Evolutionary conservation across 2,797 vertebrate genomes (phyloP).

Genomic region (Alouatta caraya): DNA sequence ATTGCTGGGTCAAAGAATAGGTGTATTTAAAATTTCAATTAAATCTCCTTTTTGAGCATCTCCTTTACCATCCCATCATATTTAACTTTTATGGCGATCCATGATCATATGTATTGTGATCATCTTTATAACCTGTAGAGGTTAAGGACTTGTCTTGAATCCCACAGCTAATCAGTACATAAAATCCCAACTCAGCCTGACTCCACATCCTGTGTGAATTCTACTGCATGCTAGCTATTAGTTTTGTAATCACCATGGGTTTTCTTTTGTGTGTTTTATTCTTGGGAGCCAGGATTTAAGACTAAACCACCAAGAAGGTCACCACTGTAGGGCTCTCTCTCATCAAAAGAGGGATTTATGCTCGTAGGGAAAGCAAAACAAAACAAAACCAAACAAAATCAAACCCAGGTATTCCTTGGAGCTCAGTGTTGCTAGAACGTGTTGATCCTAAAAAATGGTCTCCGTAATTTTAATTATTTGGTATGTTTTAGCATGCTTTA

Average conservation of each 20-base stretch:
- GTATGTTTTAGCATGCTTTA: neutral
- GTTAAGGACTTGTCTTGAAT: neutral
- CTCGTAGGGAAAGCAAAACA: neutral
- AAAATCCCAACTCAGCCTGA: neutral
- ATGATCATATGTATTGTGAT: neutral
- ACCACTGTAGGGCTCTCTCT: neutral
- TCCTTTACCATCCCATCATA: neutral
- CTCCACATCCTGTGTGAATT: neutral
- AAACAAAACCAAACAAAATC: neutral
- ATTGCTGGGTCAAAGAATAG: neutral
- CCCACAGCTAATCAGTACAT: neutral
- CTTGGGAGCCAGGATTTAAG: slow-evolving; percentile 4
- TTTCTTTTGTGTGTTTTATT: neutral
- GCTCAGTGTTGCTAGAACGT: neutral
- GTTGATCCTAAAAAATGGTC: neutral
- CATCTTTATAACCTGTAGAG: neutral
- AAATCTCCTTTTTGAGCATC: neutral
- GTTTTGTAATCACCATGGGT: neutral
- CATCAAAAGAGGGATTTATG: neutral
- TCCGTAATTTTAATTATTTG: neutral
- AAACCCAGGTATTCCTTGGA: neutral
- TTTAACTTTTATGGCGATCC: neutral
- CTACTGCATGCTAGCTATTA: neutral
- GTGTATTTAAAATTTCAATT: neutral
- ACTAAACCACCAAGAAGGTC: neutral